Evolutionary conservation across 2,113 vertebrate species (phyloP).

Genomic region (Alectura lathami): DNA sequence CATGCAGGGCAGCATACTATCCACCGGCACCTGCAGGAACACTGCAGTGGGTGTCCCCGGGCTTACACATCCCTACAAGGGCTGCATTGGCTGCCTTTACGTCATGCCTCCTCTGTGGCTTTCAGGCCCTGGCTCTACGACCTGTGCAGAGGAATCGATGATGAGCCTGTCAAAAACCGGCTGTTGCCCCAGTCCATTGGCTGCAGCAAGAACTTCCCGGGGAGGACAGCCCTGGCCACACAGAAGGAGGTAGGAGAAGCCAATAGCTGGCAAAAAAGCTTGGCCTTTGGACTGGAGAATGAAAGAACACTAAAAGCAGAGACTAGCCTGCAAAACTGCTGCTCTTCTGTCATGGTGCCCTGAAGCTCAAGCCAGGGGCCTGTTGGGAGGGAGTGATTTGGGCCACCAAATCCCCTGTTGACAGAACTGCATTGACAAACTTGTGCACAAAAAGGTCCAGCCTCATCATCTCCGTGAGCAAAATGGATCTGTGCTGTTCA

Average conservation of each 20-base stretch:
- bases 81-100: not conserved
- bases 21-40: not conserved
- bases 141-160: slow-evolving; percentile 93
- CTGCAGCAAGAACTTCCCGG: slow-evolving; percentile 95
- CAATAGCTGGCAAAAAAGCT: not conserved
- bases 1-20: not conserved
- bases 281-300: not conserved
- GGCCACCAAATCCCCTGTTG: not conserved
- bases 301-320: not conserved
- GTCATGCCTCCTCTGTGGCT: slow-evolving; percentile 19
- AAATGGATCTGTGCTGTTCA: not conserved
- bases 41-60: not conserved
- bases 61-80: not conserved
- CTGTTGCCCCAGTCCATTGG: slow-evolving; percentile 92
- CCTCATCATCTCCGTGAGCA: not conserved
- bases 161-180: slow-evolving; percentile 92
- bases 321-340: not conserved
- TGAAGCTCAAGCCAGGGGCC: not conserved
- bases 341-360: not conserved
- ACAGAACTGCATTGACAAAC: not conserved
- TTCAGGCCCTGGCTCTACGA: slow-evolving; percentile 90
- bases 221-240: slow-evolving; percentile 84
- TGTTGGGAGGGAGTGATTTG: not conserved
- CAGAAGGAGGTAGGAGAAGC: slow-evolving; percentile 82
- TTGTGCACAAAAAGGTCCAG: not conserved